These are phyloP conservation scores for Palythoa grandis DNA, from an alignment of 92 coral and sea anemone genomes.

Conservation along the genomic window DNA sequence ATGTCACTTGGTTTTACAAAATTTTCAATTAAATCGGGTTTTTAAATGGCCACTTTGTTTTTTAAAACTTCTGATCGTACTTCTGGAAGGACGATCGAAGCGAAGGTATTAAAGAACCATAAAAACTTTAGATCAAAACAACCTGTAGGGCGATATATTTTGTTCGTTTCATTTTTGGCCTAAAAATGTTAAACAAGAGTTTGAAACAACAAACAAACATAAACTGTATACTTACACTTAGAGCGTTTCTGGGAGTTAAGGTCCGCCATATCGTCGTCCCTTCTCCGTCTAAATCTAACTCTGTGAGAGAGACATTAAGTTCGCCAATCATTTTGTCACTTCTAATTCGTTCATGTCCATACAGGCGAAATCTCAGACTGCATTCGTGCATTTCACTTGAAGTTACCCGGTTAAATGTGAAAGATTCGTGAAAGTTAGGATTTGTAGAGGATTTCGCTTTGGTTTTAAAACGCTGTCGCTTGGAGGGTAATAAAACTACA, in stretches of 20 bases:
- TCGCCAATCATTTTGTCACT: constrained; percentile 94
- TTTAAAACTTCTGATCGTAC: not conserved
- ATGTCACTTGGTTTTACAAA: not conserved
- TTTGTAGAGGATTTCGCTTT: constrained; percentile 93
- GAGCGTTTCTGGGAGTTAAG: constrained; percentile 90
- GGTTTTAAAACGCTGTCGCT: constrained; percentile 92
- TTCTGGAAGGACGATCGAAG: not conserved
- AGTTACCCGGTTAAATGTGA: constrained; percentile 92
- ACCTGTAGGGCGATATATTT: not conserved
- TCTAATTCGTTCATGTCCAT: constrained; percentile 94
- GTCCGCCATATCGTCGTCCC: constrained; percentile 91
- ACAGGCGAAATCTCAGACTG: constrained; percentile 85
- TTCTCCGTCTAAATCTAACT: constrained; percentile 94
- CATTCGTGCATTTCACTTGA: constrained; percentile 88
- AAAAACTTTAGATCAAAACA: not conserved
- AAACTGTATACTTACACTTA: constrained; percentile 75
- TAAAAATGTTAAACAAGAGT: constrained; percentile 1
- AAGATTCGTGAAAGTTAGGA: constrained; percentile 97
- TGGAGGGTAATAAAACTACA: constrained; percentile 84
- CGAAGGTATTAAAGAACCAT: not conserved
- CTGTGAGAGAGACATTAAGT: constrained; percentile 78
- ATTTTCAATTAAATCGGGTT: not conserved
- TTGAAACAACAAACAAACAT: constrained; percentile 42
- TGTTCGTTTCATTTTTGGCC: not conserved
- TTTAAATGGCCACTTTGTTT: not conserved